A percentile compares a stretch with the other conserved stretches of the same genome.
Evolutionary conservation across 2,888 invertebrate species (phyloP).

Genomic region (Kryphioiulus occultus): DNA sequence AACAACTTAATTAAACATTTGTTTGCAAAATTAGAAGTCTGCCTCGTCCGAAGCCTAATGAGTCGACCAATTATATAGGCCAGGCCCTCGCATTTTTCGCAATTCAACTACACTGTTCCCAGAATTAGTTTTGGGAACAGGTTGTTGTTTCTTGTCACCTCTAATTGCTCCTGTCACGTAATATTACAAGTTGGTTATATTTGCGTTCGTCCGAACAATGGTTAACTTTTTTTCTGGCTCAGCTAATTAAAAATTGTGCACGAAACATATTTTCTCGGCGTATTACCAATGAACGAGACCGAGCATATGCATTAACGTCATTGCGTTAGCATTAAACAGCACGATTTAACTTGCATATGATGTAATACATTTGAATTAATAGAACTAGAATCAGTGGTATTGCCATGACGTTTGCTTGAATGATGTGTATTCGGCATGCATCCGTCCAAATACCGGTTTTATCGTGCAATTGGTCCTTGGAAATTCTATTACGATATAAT

Average conservation of each 20-base stretch:
- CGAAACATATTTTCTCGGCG: not conserved
- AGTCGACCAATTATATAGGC: conserved; percentile 18
- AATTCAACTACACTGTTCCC: not conserved
- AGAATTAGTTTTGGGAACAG: conserved; percentile 38
- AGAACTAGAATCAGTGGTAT: too few species aligned
- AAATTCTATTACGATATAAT: not conserved
- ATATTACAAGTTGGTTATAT: conserved; percentile 46
- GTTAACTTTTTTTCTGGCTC: not conserved
- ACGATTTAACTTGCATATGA: not conserved
- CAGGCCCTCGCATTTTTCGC: conserved; percentile 15
- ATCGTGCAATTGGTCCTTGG: not conserved
- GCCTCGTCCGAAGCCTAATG: not conserved
- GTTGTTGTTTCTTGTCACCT: conserved; percentile 42
- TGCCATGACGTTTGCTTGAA: too few species aligned
- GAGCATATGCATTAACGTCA: not conserved
- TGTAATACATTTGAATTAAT: too few species aligned
- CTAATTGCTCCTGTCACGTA: conserved; percentile 46
- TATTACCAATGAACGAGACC: not conserved
- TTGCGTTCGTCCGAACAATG: conserved; percentile 37
- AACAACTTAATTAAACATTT: conserved; percentile 38
- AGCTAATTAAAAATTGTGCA: not conserved
- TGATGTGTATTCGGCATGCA: too few species aligned
- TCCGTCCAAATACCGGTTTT: too few species aligned
- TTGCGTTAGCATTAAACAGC: not conserved
- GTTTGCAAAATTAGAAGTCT: not conserved